Evolutionary conservation across 2,888 invertebrate genomes (phyloP).

Genomic region (Polymixis lichenea): DNA sequence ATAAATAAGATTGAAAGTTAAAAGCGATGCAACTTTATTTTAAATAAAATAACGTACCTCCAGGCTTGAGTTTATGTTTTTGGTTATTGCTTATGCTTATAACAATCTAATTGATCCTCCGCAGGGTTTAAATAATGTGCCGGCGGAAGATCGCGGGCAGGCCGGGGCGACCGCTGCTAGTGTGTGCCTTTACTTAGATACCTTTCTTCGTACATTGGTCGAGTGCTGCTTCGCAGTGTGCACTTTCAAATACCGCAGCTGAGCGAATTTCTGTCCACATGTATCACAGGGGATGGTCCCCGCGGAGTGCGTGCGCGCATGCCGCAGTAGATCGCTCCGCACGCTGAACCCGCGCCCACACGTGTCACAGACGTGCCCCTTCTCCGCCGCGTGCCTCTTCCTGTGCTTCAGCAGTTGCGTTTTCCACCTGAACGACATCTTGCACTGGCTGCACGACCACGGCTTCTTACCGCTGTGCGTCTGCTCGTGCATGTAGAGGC

Average conservation of each 20-base stretch:
- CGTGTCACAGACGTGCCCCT: constrained; percentile 81
- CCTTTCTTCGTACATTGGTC: background rate
- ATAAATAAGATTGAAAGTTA: too few species aligned
- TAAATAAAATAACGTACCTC: too few species aligned
- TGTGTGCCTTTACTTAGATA: constrained; percentile 13
- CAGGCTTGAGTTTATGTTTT: too few species aligned
- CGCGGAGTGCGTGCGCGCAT: constrained; percentile 85
- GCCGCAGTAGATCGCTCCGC: constrained; percentile 86
- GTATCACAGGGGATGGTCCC: constrained; percentile 82
- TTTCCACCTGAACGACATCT: constrained; percentile 85
- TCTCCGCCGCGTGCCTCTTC: constrained; percentile 82
- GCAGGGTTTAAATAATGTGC: background rate
- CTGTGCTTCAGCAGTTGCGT: constrained; percentile 85
- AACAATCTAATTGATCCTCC: background rate
- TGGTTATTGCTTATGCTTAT: background rate
- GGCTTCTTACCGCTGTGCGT: constrained; percentile 74
- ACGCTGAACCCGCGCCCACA: constrained; percentile 88
- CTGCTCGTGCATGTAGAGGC: constrained; percentile 87
- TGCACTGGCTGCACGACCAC: constrained; percentile 76
- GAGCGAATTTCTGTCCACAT: constrained; percentile 87
- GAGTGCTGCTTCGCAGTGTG: constrained; percentile 83
- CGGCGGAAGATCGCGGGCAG: background rate
- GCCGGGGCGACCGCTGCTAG: too few species aligned
- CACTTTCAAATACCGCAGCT: constrained; percentile 88
- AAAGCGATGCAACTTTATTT: too few species aligned